Percentiles rank a stretch among this genome's conserved stretches.
These are phyloP conservation scores for Lepus americanus DNA, from an alignment of 2,113 vertebrate genomes.

Conservation along the genomic window DNA sequence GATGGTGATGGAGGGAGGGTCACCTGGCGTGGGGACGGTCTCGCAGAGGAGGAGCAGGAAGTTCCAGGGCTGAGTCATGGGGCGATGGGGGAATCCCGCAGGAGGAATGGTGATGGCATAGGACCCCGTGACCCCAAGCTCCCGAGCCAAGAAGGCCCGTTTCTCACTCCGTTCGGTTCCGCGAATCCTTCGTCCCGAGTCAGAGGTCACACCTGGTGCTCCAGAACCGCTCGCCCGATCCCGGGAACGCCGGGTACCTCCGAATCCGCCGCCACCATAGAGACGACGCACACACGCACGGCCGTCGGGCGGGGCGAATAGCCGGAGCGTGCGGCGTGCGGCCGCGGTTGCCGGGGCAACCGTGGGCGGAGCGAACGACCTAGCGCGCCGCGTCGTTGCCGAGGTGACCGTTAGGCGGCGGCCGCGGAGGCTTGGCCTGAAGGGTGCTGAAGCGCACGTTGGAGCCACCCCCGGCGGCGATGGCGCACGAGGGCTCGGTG, in stretches of 20 bases:
- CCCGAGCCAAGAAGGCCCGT: not conserved
- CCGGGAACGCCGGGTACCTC: not conserved
- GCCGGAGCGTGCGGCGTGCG: not conserved
- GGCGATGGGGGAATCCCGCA: not conserved
- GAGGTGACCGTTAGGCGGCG: not conserved
- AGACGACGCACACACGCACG: constrained; percentile 81
- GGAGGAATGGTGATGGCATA: constrained; percentile 38
- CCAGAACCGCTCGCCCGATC: constrained; percentile 27
- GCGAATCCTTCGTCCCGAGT: not conserved
- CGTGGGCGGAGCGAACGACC: not conserved
- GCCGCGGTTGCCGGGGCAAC: constrained; percentile 53
- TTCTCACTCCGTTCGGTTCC: not conserved
- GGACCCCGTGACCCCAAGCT: not conserved
- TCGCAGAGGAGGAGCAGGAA: not conserved
- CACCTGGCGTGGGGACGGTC: not conserved
- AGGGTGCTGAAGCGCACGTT: not conserved
- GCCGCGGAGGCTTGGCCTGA: not conserved
- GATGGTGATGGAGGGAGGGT: not conserved
- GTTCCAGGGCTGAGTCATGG: not conserved
- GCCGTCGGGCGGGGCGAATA: constrained; percentile 17
- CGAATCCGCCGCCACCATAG: constrained; percentile 81
- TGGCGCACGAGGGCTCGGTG: constrained; percentile 75
- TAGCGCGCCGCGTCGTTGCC: not conserved
- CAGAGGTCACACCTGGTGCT: not conserved
- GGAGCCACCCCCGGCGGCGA: not conserved